Conservation (phyloP, 2,797 vertebrate species). For the Coregonus ussuriensis region DNA sequence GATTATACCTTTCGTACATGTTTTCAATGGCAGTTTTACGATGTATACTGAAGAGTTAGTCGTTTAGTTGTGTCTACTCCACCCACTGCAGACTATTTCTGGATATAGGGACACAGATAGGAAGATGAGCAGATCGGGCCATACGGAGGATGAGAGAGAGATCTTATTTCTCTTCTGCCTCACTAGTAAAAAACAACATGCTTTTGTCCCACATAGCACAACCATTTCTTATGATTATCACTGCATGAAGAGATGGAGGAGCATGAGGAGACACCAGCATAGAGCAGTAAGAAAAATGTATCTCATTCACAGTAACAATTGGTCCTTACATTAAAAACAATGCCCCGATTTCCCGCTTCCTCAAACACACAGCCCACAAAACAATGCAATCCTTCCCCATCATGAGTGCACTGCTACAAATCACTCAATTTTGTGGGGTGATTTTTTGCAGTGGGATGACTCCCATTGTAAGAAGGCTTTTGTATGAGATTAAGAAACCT, state of each 20-base stretch:
- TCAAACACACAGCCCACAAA: not conserved
- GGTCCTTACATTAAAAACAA: conserved; percentile 19
- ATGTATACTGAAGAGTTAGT: not conserved
- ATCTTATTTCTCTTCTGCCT: not conserved
- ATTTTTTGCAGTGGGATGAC: not conserved
- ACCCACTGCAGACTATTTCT: not conserved
- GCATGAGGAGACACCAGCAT: conserved; percentile 3
- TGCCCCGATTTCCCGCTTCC: not conserved
- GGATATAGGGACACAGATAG: not conserved
- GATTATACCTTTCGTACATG: not conserved
- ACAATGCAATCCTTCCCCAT: not conserved
- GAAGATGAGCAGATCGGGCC: not conserved
- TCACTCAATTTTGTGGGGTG: not conserved
- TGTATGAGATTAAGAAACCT: not conserved
- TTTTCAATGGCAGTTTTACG: conserved; percentile 1
- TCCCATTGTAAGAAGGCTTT: not conserved
- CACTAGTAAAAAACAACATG: too few species aligned
- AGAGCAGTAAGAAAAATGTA: conserved; percentile 27
- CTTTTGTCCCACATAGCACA: not conserved
- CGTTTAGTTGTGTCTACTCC: not conserved
- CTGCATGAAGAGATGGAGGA: not conserved
- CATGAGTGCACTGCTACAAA: not conserved
- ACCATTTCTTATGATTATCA: conserved; percentile 2
- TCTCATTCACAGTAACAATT: conserved; percentile 7
- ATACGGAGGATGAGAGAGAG: not conserved